Evolutionary conservation across 2,113 vertebrate genomes (phyloP), one percentile per base, ranked within the genome.

Genomic region (Notarius quadriscutis): DNA sequence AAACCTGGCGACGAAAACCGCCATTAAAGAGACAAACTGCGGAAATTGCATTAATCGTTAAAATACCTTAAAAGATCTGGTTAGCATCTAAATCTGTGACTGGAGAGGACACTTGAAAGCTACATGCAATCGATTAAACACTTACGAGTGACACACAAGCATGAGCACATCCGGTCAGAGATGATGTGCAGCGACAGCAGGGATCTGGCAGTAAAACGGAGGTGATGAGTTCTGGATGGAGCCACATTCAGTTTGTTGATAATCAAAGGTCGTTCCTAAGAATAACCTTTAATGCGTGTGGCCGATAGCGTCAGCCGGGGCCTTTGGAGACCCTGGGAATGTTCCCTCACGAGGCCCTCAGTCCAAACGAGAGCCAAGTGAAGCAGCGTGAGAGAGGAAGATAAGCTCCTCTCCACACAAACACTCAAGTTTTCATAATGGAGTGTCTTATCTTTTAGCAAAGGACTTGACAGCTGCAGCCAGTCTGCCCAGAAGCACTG

Each of bases 221-320:
- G 50, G 53, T 25, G 72, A 83, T 48, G 69, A 55, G 72, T 63
- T 80, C 55, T 81, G 34, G 78, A 25, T 75, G 48, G 48, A 67
- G 85, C 27, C 51, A 27, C 51, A 7, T 58, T 80, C 20, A 58
- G 14, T 18, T n/a, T 62, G 79, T 34, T 69, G 83, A 87, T 65
- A 87, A 34, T 48, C 85, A 88, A 92, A 92, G 89, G 91, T 92
- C 88, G 86, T 78, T 65, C 69, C 91, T 91, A 91, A 91, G 88
- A 92, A 93, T 93, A 93, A 88, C 85, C 79, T 81, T 62, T 62
- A 57, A 55, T n/a, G 22, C 80, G 85, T n/a, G 69, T 25, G 79
- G 27, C 62, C 57, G 84, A 88, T 87, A 84, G 83, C 1, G 18
- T n/a, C 85, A 83, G 15, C 53, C 53, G 18, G 22, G 17, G 18